Percentiles rank a stretch among this genome's conserved stretches.
phyloP scores from a whole-genome alignment of 1,140 invertebrate species.

The Telenomus remus region DNA sequence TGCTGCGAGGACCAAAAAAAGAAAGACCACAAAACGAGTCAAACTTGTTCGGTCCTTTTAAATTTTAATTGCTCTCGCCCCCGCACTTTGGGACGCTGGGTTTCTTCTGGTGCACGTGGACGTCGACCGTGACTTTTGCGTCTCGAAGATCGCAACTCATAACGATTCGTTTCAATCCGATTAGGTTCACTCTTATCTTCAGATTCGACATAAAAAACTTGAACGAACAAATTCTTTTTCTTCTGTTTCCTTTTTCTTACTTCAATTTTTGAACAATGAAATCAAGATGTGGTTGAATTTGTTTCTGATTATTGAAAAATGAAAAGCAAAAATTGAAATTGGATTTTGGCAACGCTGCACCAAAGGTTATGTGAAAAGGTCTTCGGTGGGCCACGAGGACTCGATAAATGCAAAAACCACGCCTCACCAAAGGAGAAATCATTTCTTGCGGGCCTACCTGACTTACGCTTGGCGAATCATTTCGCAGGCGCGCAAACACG shows the following conservation, averaged over 20 bases:
- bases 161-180: conserved; percentile 26
- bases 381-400: conserved; percentile 7
- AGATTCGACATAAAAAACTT: background rate
- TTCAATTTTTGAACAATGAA: no score
- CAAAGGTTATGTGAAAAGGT: conserved; percentile 1
- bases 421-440: conserved; percentile 36
- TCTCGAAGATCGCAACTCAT: conserved; percentile 32
- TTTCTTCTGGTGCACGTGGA: conserved; percentile 30
- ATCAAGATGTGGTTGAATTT: no score
- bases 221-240: background rate
- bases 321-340: no score
- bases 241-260: no score
- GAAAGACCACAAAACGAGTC: conserved; percentile 20
- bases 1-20: background rate
- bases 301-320: no score
- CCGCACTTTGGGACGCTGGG: conserved; percentile 20
- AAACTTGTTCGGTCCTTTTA: conserved; percentile 53
- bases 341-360: background rate
- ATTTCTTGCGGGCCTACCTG: conserved; percentile 20
- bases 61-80: conserved; percentile 51
- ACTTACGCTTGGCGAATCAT: conserved; percentile 32
- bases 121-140: conserved; percentile 27
- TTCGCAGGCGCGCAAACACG: conserved; percentile 10
- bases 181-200: conserved; percentile 8
- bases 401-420: conserved; percentile 21